These are phyloP conservation scores for Hartigia nigra DNA, from an alignment of 2,888 invertebrate species.

Conservation along the genomic window DNA sequence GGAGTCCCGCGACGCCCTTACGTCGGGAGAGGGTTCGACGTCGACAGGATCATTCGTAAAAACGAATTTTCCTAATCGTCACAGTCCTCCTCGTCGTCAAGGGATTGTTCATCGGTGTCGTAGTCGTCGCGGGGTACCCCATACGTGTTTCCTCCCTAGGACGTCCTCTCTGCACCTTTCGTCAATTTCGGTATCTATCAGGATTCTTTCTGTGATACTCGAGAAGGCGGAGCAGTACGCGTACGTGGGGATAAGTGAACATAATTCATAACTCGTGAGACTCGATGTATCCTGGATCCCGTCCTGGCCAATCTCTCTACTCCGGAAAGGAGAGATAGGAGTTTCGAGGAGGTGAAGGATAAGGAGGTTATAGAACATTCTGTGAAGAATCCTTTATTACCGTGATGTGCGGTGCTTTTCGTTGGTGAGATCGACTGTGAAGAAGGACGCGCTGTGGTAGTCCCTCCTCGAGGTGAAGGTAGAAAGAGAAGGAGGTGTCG, in stretches of 20 bases:
- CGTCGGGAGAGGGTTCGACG: not conserved
- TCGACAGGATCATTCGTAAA: not conserved
- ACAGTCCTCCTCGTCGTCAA: not conserved
- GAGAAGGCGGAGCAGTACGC: not conserved
- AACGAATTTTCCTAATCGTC: not conserved
- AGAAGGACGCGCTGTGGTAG: not conserved
- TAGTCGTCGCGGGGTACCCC: not conserved
- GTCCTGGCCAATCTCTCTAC: not conserved
- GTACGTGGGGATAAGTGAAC: not conserved
- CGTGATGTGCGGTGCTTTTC: not conserved
- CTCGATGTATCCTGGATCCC: not conserved
- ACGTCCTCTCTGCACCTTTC: not conserved
- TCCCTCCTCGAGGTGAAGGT: not conserved
- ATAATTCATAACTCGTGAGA: not conserved
- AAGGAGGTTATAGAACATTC: not conserved
- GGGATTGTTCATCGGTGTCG: not conserved
- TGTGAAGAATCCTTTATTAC: not conserved
- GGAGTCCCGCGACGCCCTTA: not conserved
- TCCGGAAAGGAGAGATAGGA: not conserved
- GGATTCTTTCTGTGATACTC: not conserved
- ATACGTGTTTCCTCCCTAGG: not conserved
- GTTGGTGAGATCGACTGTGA: not conserved
- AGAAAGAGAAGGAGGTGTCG: not conserved
- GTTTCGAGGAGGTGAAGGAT: not conserved
- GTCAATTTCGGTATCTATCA: not conserved